Evolutionary conservation across 2,888 invertebrate genomes (phyloP).

Genomic region (Tachina grossa): DNA sequence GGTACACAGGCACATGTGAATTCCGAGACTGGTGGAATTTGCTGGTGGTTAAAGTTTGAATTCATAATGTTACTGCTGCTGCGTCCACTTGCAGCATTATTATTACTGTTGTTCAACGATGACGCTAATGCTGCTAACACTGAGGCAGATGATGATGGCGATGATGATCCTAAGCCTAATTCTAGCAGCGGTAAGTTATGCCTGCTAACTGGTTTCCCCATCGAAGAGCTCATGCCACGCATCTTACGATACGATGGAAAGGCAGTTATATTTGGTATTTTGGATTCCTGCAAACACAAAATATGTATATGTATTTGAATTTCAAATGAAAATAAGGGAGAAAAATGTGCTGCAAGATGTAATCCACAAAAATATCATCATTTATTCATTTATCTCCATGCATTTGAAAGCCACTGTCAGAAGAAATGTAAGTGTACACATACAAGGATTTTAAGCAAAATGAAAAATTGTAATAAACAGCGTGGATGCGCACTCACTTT

Average conservation of each 20-base stretch:
- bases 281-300: constrained; percentile 71
- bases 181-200: constrained; percentile 78
- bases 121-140: constrained; percentile 61
- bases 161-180: constrained; percentile 74
- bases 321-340: constrained; percentile 6
- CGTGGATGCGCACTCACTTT: constrained; percentile 67
- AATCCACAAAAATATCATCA: constrained; percentile 53
- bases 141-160: constrained; percentile 69
- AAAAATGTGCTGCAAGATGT: constrained; percentile 22
- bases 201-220: constrained; percentile 82
- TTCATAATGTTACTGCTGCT: constrained; percentile 61
- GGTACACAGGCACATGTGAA: constrained; percentile 91
- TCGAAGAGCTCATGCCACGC: constrained; percentile 83
- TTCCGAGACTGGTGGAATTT: constrained; percentile 82
- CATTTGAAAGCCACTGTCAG: constrained; percentile 36
- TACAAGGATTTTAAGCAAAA: constrained; percentile 44
- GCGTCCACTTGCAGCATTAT: constrained; percentile 40
- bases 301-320: constrained; percentile 42
- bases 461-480: constrained; percentile 69
- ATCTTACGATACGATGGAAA: constrained; percentile 87
- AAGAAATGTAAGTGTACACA: constrained; percentile 49
- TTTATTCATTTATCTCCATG: constrained; percentile 60
- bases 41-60: constrained; percentile 72
- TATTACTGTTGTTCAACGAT: constrained; percentile 59
- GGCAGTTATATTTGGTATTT: constrained; percentile 76